phyloP scores from a whole-genome alignment of 2,113 vertebrate genomes.

The Cisticola juncidis region DNA sequence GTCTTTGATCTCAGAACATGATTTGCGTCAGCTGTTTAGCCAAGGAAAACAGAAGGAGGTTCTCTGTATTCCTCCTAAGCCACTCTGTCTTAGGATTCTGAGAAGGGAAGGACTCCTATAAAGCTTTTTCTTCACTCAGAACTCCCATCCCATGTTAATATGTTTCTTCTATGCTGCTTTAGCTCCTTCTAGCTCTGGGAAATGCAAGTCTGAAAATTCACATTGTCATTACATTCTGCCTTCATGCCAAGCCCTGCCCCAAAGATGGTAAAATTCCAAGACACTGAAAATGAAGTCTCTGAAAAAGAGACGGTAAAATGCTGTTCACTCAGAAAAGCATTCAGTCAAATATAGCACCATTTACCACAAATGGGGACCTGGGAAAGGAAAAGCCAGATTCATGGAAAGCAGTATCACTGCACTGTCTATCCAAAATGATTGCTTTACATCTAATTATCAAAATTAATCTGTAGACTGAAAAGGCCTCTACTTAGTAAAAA shows the following conservation, averaged over 20 bases:
- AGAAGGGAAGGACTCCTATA: background rate
- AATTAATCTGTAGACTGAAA: background rate
- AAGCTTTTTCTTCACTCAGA: background rate
- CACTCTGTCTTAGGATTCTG: background rate
- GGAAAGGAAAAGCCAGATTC: background rate
- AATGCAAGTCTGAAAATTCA: background rate
- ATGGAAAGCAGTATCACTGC: background rate
- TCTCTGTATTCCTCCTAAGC: background rate
- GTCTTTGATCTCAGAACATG: background rate
- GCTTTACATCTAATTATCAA: background rate
- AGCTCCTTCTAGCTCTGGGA: background rate
- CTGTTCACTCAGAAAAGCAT: background rate
- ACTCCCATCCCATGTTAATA: background rate
- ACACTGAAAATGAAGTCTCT: background rate
- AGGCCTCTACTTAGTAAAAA: background rate
- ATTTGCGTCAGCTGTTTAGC: background rate
- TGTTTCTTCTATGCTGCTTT: background rate
- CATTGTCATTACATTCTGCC: background rate
- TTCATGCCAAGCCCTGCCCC: conserved; percentile 5
- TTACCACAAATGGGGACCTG: background rate
- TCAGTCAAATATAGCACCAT: background rate
- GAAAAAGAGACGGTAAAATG: background rate
- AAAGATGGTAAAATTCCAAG: background rate
- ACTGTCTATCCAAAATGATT: background rate
- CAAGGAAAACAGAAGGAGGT: background rate